Evolutionary conservation across 2,797 vertebrate species (phyloP).

Genomic region (Antrozous pallidus): DNA sequence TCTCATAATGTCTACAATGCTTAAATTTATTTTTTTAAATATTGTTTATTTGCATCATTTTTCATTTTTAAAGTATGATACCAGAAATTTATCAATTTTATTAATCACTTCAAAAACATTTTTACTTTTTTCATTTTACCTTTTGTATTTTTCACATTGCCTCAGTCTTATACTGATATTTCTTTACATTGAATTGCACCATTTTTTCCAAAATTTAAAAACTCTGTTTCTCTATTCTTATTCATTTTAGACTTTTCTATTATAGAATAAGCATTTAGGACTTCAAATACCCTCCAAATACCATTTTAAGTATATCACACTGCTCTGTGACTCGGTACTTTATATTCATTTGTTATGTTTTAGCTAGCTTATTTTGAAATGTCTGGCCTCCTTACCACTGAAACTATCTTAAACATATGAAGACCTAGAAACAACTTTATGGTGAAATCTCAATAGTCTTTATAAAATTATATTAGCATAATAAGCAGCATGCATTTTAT

Average conservation of each 20-base stretch:
- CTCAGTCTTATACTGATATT: neutral
- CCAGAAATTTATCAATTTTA: neutral
- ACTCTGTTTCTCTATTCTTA: neutral
- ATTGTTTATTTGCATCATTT: neutral
- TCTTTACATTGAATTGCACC: neutral
- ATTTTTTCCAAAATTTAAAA: neutral
- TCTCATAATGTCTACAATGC: neutral
- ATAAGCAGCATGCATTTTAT: neutral
- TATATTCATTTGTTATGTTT: neutral
- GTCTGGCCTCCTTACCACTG: neutral
- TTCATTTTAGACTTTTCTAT: neutral
- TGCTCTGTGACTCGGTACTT: neutral
- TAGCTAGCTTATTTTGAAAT: neutral
- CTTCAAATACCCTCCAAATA: neutral
- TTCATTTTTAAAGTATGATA: neutral
- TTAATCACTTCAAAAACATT: neutral
- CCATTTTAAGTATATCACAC: neutral
- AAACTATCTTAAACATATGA: neutral
- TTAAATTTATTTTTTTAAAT: neutral
- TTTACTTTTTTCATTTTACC: neutral
- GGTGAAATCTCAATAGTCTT: neutral
- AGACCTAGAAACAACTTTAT: neutral
- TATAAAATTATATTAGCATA: neutral
- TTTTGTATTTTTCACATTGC: neutral
- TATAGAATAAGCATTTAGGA: neutral